Evolutionary conservation across 2,888 invertebrate species (phyloP), one percentile per base, ranked within the genome.

Genomic region (Amiota mariae): DNA sequence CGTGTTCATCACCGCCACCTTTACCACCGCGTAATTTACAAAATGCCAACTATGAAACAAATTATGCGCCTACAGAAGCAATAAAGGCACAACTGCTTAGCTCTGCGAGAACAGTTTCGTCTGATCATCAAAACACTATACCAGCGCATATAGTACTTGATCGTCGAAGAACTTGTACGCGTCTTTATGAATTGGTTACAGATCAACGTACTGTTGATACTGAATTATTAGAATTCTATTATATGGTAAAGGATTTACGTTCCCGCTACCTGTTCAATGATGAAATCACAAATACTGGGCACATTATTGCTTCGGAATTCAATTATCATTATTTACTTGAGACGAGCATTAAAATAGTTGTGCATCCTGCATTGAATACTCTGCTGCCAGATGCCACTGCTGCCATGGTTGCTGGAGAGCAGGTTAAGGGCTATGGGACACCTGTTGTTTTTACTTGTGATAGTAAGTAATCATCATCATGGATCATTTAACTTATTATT

Each of bases 371-470:
- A 18, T 79, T 90, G 24, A 87, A 87, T 72, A 87, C 87, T 0
- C 75, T 90, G 6, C 81, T 84, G 64, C 75, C 80, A 8, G 92
- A 92, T 84, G 91, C 92, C 11, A 92, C 92, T 75, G 90, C 91
- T 13, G 77, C 71, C 10, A 79, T 82, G 13, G 72, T 80, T 48
- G 77, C 78, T n/a, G 79, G 81, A 74, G 88, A 89, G 0, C 85
- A 87, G 67, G 82, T 90, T 51, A 88, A 89, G 13, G 89, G 90
- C 2, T 90, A 90, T 77, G 90, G 90, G 8, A 91, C 92, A 88
- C 96, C 97, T 9, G 93, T 97, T 81, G 93, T 93, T 12, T 98
- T 98, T 89, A 98, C 97, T 54, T 97, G 97, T 87, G 97, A 98
- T 90, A 95, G 97, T 97, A 91, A 83, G 85, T 81, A 61, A 67